A percentile compares a stretch with the other conserved stretches of the same genome.
Conservation (phyloP, 2,113 vertebrate species). For the Entosphenus tridentatus region DNA sequence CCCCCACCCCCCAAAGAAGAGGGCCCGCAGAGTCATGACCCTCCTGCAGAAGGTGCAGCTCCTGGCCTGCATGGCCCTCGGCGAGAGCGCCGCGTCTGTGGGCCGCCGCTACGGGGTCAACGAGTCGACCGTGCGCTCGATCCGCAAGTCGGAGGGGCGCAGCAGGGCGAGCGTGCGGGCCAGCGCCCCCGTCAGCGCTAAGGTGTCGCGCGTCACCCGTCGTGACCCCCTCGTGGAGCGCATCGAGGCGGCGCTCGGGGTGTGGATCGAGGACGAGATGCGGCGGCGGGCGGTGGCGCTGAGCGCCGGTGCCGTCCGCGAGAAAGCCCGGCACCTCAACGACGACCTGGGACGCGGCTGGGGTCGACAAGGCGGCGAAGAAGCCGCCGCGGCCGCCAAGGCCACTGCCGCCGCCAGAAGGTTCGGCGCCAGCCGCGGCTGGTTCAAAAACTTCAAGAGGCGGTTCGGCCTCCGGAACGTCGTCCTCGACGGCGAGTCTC, state of each 20-base stretch:
- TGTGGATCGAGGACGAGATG: conserved; percentile 1
- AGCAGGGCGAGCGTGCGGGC: background rate
- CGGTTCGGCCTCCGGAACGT: no score
- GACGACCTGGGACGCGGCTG: no score
- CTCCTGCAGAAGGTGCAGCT: background rate
- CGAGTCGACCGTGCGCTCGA: conserved; percentile 1
- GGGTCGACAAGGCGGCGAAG: no score
- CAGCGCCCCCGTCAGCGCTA: background rate
- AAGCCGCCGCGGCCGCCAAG: no score
- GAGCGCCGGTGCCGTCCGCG: no score
- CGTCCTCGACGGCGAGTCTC: no score
- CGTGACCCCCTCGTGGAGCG: background rate
- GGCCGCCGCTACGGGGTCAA: background rate
- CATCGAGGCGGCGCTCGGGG: background rate
- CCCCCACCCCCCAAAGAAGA: no score
- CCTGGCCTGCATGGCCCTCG: background rate
- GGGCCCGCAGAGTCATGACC: no score
- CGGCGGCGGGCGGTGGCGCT: background rate
- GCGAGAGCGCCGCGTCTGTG: background rate
- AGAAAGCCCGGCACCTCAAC: no score
- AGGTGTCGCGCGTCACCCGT: background rate
- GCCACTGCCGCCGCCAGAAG: no score
- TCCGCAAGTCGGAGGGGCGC: background rate
- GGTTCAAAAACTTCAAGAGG: no score
- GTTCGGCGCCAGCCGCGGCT: no score